Conservation (phyloP, 2,888 invertebrate species). For the Orthosia gothica region DNA sequence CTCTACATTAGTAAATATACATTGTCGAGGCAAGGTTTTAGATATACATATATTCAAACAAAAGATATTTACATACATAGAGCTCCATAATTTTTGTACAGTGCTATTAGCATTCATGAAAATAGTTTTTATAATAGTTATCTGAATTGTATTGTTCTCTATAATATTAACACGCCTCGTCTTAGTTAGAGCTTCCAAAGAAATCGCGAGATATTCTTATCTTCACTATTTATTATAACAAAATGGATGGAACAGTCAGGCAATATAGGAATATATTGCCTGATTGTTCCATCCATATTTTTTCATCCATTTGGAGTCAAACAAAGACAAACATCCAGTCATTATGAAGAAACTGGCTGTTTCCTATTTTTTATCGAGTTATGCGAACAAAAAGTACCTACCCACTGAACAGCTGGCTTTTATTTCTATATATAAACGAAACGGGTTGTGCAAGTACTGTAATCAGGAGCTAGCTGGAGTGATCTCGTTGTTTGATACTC, state of each 20-base stretch:
- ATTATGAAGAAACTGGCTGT: background rate
- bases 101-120: background rate
- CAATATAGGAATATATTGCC: too few relatives aligned
- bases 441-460: background rate
- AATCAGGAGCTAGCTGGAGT: background rate
- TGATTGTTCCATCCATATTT: background rate
- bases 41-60: too few relatives aligned
- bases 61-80: slow-evolving; percentile 21
- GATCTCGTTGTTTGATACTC: background rate
- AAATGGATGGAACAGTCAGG: too few relatives aligned
- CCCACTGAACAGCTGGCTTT: background rate
- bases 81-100: background rate
- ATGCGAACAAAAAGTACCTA: background rate
- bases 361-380: background rate
- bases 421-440: background rate
- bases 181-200: slow-evolving; percentile 1
- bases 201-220: background rate
- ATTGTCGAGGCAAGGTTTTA: background rate
- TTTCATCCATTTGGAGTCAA: background rate
- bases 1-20: background rate
- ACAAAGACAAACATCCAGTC: background rate
- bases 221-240: too few relatives aligned
- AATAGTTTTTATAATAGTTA: slow-evolving; percentile 3
- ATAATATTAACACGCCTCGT: background rate
- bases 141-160: slow-evolving; percentile 2